Evolutionary conservation across 64 coral and sea anemone species (phyloP).

Genomic region (Porites australiensis): DNA sequence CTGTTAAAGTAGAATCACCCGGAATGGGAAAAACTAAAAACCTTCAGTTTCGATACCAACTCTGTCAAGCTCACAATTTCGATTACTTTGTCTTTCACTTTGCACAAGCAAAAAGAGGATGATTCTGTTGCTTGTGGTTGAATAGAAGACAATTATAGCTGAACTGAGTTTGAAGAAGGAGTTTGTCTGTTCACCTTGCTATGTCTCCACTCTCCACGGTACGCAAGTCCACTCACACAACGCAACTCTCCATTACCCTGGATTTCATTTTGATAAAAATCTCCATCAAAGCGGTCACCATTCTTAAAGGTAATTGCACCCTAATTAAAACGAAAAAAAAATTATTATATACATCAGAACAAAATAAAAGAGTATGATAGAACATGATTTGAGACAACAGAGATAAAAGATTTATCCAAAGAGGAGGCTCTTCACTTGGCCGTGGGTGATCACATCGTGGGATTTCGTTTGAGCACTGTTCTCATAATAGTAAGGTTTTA

Average conservation of each 20-base stretch:
- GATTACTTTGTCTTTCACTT: too few species aligned
- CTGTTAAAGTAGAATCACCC: too few species aligned
- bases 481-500: too few species aligned
- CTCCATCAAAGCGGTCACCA: conserved; percentile 72
- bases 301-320: conserved; percentile 88
- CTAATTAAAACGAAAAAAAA: conserved; percentile 33
- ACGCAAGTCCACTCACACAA: conserved; percentile 80
- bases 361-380: background rate
- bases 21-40: too few species aligned
- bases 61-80: too few species aligned
- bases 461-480: too few species aligned
- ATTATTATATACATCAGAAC: background rate
- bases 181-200: conserved; percentile 80
- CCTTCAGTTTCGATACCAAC: too few species aligned
- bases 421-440: too few species aligned
- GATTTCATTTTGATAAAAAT: conserved; percentile 82
- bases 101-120: background rate
- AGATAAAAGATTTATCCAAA: too few species aligned
- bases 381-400: too few species aligned
- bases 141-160: background rate
- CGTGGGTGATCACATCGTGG: too few species aligned
- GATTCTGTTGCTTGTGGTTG: background rate
- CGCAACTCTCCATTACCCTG: conserved; percentile 69
- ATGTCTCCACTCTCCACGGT: conserved; percentile 77
- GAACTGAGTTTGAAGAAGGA: too few species aligned